Percentiles rank a stretch among this genome's conserved stretches.
phyloP scores from a whole-genome alignment of 2,888 invertebrate species.

The Conops quadrifasciatus region DNA sequence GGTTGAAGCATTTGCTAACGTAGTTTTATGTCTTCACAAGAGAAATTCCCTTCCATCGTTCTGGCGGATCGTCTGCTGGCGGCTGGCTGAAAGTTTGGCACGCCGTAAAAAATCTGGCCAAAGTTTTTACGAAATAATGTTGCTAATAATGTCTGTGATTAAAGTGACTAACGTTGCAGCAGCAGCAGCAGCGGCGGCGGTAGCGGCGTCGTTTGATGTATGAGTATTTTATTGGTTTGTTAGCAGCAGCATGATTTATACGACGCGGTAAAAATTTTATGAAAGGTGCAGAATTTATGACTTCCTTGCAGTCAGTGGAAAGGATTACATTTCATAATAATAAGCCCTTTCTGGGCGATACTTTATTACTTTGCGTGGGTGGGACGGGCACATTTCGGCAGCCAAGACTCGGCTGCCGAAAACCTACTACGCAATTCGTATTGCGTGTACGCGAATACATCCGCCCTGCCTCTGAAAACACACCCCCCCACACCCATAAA shows the following conservation, averaged over 20 bases:
- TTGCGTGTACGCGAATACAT: too few species aligned
- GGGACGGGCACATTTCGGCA: not conserved
- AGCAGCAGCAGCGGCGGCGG: not conserved
- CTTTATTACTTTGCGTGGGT: not conserved
- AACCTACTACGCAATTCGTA: too few species aligned
- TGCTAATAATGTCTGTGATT: constrained; percentile 44
- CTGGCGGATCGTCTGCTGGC: constrained; percentile 32
- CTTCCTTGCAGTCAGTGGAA: not conserved
- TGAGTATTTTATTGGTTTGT: constrained; percentile 32
- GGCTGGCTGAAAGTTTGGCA: constrained; percentile 8
- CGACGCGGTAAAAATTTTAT: not conserved
- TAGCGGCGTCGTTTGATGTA: constrained; percentile 29
- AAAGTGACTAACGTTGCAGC: constrained; percentile 36
- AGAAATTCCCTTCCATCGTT: constrained; percentile 19
- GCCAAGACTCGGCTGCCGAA: too few species aligned
- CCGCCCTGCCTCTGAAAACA: too few species aligned
- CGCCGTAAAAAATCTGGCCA: constrained; percentile 29
- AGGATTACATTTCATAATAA: not conserved
- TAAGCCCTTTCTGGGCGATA: too few species aligned
- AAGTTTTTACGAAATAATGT: constrained; percentile 37
- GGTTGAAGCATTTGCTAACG: not conserved
- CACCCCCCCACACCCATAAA: too few species aligned
- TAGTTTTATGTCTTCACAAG: constrained; percentile 34
- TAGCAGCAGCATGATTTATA: constrained; percentile 17
- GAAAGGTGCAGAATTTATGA: not conserved